These are phyloP conservation scores for Petrosia ficiformis DNA, from an alignment of 37 sponge, comb jelly and placozoan genomes.

Conservation along the genomic window DNA sequence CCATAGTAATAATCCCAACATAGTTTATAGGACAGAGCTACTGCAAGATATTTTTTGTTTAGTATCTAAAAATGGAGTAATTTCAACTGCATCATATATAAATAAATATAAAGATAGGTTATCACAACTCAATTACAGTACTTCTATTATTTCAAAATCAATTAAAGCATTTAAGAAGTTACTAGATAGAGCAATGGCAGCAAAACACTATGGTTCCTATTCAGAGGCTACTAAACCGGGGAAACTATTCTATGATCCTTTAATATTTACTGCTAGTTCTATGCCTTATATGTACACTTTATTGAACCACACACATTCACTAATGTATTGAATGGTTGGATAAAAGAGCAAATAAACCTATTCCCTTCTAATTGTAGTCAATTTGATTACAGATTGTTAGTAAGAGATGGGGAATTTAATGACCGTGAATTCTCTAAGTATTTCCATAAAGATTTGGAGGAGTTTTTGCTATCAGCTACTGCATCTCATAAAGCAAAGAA, in stretches of 20 bases:
- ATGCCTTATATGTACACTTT: background rate
- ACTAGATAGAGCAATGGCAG: background rate
- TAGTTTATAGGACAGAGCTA: background rate
- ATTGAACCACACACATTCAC: background rate
- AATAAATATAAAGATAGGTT: background rate
- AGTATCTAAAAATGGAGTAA: background rate
- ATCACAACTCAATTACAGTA: background rate
- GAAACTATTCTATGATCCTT: background rate
- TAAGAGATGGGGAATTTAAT: background rate
- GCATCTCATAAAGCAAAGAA: background rate
- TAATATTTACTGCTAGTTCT: background rate
- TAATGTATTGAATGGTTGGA: background rate
- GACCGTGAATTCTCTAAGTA: background rate
- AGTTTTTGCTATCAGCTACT: background rate
- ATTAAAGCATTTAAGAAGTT: background rate
- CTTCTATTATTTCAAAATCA: background rate
- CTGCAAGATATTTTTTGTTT: background rate
- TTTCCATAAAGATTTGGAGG: background rate
- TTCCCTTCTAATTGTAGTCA: background rate
- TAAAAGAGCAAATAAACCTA: background rate
- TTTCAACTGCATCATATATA: background rate
- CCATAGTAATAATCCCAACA: background rate
- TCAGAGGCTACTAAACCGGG: background rate
- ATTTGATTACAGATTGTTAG: background rate
- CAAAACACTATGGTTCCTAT: background rate